A percentile compares a stretch with the other conserved stretches of the same genome.
These are phyloP conservation scores for Argynnis bischoffii DNA, from an alignment of 2,888 invertebrate species.

Conservation along the genomic window DNA sequence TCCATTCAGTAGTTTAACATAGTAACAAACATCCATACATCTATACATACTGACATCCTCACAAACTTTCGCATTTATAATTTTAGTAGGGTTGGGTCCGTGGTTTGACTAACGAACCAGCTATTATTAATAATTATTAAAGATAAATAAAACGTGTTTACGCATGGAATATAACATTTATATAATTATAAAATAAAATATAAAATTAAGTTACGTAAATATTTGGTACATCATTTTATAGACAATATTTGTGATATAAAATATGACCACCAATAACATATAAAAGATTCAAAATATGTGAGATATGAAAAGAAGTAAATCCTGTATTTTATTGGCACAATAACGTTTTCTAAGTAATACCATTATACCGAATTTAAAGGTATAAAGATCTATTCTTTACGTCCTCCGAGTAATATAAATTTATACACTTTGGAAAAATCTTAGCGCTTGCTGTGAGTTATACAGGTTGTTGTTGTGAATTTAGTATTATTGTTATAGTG, in stretches of 20 bases:
- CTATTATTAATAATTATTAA: too few species aligned
- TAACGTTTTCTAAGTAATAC: conserved; percentile 26
- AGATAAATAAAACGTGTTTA: too few species aligned
- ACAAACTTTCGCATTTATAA: too few species aligned
- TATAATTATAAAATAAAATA: too few species aligned
- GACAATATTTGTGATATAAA: not conserved
- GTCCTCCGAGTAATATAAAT: conserved; percentile 18
- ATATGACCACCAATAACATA: not conserved
- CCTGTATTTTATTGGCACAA: conserved; percentile 20
- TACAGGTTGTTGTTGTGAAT: not conserved
- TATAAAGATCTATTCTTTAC: conserved; percentile 23
- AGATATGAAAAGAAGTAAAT: conserved; percentile 23
- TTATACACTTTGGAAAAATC: conserved; percentile 13
- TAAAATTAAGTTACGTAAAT: too few species aligned
- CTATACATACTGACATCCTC: too few species aligned
- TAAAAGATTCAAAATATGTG: not conserved
- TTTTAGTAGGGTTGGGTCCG: too few species aligned
- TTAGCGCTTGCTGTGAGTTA: not conserved
- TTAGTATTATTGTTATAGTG: not conserved
- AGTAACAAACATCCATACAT: too few species aligned
- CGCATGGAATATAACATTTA: too few species aligned
- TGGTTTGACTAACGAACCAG: too few species aligned
- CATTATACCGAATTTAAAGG: conserved; percentile 28
- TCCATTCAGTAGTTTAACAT: too few species aligned
- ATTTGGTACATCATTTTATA: too few species aligned